Evolutionary conservation across 1,140 invertebrate species (phyloP).

Genomic region (Antheraea pernyi): DNA sequence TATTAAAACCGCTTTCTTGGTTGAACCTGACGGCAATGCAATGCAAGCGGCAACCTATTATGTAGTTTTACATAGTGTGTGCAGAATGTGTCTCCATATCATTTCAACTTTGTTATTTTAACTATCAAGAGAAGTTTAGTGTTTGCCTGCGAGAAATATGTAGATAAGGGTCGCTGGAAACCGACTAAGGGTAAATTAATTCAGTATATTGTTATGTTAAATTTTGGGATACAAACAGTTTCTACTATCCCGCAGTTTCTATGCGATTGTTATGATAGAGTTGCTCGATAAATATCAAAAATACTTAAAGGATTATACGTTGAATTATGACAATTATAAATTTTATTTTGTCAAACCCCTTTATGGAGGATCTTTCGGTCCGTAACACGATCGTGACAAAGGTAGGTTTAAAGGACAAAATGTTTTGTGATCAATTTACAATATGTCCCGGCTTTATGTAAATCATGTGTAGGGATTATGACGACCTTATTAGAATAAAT

Average conservation of each 20-base stretch:
- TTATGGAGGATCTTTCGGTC: slow-evolving; percentile 25
- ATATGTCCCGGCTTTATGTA: background rate
- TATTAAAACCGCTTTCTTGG: too few relatives aligned
- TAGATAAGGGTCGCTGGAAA: slow-evolving; percentile 44
- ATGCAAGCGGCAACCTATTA: too few relatives aligned
- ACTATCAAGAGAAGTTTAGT: slow-evolving; percentile 58
- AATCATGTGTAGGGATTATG: background rate
- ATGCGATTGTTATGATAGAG: slow-evolving; percentile 16
- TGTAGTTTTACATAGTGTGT: background rate
- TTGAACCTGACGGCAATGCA: too few relatives aligned
- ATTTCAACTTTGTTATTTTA: slow-evolving; percentile 45
- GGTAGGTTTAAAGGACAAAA: slow-evolving; percentile 28
- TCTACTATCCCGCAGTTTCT: slow-evolving; percentile 10
- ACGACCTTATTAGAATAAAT: background rate
- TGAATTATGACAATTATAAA: slow-evolving; percentile 34
- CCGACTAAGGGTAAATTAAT: slow-evolving; percentile 40
- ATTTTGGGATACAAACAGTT: slow-evolving; percentile 35
- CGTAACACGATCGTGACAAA: slow-evolving; percentile 30
- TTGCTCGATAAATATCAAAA: slow-evolving; percentile 9
- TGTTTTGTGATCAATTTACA: slow-evolving; percentile 14
- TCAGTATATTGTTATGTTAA: slow-evolving; percentile 58
- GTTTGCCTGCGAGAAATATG: slow-evolving; percentile 49
- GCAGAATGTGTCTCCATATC: slow-evolving; percentile 13
- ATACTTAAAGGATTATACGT: slow-evolving; percentile 19
- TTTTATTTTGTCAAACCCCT: slow-evolving; percentile 31